These are phyloP conservation scores for Ammospiza caudacuta DNA, from an alignment of 2,113 vertebrate species.

Conservation along the genomic window DNA sequence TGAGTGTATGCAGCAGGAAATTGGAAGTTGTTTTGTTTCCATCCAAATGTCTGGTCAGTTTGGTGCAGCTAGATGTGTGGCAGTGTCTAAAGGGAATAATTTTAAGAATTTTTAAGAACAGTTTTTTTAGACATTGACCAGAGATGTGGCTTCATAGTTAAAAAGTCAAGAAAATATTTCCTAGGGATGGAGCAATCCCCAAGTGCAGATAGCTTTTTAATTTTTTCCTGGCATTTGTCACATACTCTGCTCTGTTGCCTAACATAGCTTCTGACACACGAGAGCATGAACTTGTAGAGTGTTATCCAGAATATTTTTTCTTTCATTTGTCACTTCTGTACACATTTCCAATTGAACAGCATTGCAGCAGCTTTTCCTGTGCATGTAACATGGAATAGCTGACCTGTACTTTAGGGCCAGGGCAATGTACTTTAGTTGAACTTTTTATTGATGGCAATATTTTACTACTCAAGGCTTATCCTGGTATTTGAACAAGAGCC, in stretches of 20 bases:
- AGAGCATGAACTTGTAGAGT: neutral
- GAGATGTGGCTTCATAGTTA: neutral
- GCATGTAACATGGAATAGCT: neutral
- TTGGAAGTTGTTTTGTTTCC: neutral
- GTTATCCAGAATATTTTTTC: neutral
- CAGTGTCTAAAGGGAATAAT: neutral
- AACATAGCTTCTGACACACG: neutral
- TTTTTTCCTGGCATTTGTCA: constrained; percentile 5
- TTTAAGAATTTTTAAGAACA: neutral
- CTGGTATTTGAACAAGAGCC: constrained; percentile 34
- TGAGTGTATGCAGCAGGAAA: neutral
- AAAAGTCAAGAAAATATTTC: neutral
- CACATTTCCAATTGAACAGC: neutral
- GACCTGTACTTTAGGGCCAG: neutral
- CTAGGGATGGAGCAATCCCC: neutral
- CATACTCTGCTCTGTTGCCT: neutral
- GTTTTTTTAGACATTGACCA: neutral
- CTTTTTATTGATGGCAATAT: constrained; percentile 11
- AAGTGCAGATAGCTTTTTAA: neutral
- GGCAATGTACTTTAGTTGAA: neutral
- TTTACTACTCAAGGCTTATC: neutral
- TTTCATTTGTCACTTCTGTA: neutral
- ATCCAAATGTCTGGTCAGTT: neutral
- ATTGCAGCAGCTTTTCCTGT: neutral
- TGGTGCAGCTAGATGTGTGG: neutral